phyloP scores from a whole-genome alignment of 2,888 invertebrate species.

The Leptinotarsa peninsularis region DNA sequence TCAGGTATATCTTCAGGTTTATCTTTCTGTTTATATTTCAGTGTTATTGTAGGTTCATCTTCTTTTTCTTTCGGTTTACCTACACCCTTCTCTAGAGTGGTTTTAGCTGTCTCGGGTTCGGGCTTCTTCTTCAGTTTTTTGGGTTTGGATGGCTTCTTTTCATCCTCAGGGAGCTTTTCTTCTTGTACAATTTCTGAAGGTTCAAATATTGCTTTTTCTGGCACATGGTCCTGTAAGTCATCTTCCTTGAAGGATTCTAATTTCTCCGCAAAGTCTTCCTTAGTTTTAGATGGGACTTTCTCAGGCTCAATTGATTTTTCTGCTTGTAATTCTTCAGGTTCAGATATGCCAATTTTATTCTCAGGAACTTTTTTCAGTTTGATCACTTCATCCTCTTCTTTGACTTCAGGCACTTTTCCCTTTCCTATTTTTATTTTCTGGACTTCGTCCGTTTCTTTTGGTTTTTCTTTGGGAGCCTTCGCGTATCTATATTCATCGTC shows the following conservation, averaged over 20 bases:
- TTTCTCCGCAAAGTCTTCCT: conserved; percentile 40
- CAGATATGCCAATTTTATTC: conserved; percentile 61
- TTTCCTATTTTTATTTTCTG: conserved; percentile 64
- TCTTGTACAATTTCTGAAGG: conserved; percentile 46
- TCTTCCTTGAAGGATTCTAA: conserved; percentile 51
- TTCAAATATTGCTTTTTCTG: conserved; percentile 63
- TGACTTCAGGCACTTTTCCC: conserved; percentile 67
- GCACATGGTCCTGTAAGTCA: conserved; percentile 60
- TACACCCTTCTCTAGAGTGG: conserved; percentile 52
- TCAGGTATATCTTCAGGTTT: conserved; percentile 57
- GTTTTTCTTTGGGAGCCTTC: conserved; percentile 56
- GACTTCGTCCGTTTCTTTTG: conserved; percentile 53
- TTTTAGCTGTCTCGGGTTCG: conserved; percentile 52
- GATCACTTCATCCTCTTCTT: conserved; percentile 65
- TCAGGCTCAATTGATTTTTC: conserved; percentile 48
- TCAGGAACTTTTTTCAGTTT: conserved; percentile 69
- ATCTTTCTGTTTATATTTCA: conserved; percentile 60
- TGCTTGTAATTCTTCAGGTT: conserved; percentile 53
- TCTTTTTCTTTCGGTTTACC: conserved; percentile 59
- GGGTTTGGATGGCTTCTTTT: conserved; percentile 60
- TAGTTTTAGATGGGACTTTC: conserved; percentile 26
- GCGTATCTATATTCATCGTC: conserved; percentile 64
- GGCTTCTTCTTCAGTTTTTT: conserved; percentile 55
- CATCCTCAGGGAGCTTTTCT: conserved; percentile 49
- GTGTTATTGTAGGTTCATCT: conserved; percentile 63